phyloP scores from a whole-genome alignment of 2,113 vertebrate species.

The Etheostoma spectabile region DNA sequence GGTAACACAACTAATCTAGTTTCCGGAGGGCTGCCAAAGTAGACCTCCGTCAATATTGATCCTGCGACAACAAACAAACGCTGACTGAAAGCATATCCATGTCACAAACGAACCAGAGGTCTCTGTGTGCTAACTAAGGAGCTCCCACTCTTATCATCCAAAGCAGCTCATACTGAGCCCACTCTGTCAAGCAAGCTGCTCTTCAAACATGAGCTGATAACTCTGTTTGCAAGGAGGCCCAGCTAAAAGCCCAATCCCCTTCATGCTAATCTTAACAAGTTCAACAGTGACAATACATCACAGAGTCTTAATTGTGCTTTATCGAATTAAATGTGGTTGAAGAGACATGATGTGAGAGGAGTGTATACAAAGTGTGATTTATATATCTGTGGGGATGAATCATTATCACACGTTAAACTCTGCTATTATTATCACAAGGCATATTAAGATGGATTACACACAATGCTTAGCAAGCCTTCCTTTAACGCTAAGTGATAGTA shows the following conservation, averaged over 20 bases:
- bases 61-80: constrained; percentile 53
- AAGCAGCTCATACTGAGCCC: constrained; percentile 54
- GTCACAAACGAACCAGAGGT: constrained; percentile 60
- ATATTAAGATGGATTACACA: constrained; percentile 73
- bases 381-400: constrained; percentile 66
- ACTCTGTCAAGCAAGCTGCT: constrained; percentile 62
- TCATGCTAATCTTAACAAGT: constrained; percentile 65
- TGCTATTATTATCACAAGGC: constrained; percentile 54
- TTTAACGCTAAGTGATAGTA: constrained; percentile 60
- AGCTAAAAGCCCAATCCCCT: constrained; percentile 53
- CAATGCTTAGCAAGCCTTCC: constrained; percentile 49
- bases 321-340: constrained; percentile 66
- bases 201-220: constrained; percentile 75
- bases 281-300: constrained; percentile 67
- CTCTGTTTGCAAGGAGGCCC: constrained; percentile 62
- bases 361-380: constrained; percentile 74
- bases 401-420: constrained; percentile 65
- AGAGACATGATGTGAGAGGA: constrained; percentile 63
- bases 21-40: constrained; percentile 28
- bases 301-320: constrained; percentile 66
- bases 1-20: constrained; percentile 39
- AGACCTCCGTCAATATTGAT: constrained; percentile 55
- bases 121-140: constrained; percentile 35
- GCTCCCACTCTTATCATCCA: constrained; percentile 64
- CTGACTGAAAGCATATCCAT: constrained; percentile 55